These are phyloP conservation scores for Machimus rusticus DNA, from an alignment of 2,888 invertebrate genomes.

Conservation along the genomic window DNA sequence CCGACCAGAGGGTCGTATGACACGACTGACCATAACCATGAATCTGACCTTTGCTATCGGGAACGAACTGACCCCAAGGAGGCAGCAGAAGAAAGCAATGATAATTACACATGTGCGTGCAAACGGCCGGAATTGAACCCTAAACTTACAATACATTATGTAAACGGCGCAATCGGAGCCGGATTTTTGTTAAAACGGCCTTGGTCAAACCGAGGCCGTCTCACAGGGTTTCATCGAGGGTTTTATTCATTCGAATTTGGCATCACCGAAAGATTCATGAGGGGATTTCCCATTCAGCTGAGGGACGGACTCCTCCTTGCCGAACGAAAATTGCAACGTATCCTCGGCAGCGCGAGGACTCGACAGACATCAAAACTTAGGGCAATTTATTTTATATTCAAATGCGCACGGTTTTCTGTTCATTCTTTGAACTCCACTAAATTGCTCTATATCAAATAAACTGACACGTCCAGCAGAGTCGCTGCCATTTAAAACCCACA, in stretches of 20 bases:
- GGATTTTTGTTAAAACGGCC: not conserved
- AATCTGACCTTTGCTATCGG: not conserved
- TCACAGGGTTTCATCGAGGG: not conserved
- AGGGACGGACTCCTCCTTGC: not conserved
- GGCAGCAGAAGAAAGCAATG: not conserved
- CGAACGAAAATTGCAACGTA: not conserved
- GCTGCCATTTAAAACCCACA: not conserved
- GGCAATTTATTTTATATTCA: not conserved
- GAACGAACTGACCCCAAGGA: not conserved
- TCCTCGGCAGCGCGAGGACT: not conserved
- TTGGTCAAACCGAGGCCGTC: not conserved
- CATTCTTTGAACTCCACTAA: not conserved
- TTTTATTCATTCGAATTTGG: not conserved
- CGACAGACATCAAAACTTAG: not conserved
- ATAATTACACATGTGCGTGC: constrained; percentile 19
- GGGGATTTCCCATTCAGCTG: not conserved
- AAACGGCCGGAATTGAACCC: constrained; percentile 2
- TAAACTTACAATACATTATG: constrained; percentile 7
- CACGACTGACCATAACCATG: not conserved
- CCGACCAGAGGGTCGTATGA: not conserved
- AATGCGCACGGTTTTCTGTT: not conserved
- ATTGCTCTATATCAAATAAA: not conserved
- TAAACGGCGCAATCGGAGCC: not conserved
- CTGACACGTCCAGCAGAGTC: not conserved
- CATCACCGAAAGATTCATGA: not conserved